Percentiles rank a stretch among this genome's conserved stretches.
Conservation (phyloP, 2,113 vertebrate genomes). For the Perca fluviatilis region DNA sequence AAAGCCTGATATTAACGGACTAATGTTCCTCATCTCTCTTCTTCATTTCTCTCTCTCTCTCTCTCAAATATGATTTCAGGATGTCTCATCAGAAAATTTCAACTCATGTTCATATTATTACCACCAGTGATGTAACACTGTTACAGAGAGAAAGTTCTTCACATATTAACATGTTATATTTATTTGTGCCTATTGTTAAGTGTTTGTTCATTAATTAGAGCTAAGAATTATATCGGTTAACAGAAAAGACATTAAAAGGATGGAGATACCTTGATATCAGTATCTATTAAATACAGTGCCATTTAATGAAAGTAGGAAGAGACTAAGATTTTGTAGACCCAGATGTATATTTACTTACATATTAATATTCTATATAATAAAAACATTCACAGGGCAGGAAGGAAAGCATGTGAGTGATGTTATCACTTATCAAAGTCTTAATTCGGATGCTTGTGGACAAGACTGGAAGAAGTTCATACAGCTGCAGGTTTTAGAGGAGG, state of each 20-base stretch:
- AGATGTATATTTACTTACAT: neutral
- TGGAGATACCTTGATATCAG: neutral
- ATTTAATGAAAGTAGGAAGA: neutral
- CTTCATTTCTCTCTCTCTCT: slow-evolving; percentile 23
- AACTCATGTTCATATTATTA: slow-evolving; percentile 60
- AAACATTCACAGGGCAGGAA: slow-evolving; percentile 24
- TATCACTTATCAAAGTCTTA: slow-evolving; percentile 47
- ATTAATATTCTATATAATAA: neutral
- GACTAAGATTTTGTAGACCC: neutral
- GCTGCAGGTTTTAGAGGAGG: slow-evolving; percentile 67
- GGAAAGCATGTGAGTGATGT: slow-evolving; percentile 34
- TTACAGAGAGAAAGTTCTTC: slow-evolving; percentile 27
- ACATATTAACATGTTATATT: neutral
- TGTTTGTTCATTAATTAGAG: slow-evolving; percentile 38
- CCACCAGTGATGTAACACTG: slow-evolving; percentile 55
- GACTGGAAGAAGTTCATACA: slow-evolving; percentile 63
- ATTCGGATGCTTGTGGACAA: slow-evolving; percentile 47
- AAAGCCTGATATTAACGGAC: slow-evolving; percentile 37
- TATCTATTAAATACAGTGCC: neutral
- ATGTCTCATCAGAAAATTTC: slow-evolving; percentile 61
- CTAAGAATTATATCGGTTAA: slow-evolving; percentile 12
- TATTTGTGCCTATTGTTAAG: slow-evolving; percentile 32
- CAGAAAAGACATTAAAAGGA: slow-evolving; percentile 9
- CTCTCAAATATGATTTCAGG: slow-evolving; percentile 53
- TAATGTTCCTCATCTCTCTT: slow-evolving; percentile 35